phyloP scores from a whole-genome alignment of 2,888 invertebrate genomes.

The Serripes groenlandicus region DNA sequence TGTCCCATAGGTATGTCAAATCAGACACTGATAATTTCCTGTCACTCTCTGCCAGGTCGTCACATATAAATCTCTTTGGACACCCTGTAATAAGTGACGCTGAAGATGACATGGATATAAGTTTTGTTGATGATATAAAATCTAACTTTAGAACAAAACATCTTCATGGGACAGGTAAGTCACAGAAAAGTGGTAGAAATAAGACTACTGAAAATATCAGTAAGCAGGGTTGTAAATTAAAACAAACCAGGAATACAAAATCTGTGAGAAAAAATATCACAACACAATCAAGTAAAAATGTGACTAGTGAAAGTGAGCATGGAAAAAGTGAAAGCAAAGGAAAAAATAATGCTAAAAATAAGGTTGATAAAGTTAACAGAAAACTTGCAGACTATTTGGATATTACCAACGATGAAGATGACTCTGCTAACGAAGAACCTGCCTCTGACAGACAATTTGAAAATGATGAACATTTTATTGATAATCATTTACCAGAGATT shows the following conservation, averaged over 20 bases:
- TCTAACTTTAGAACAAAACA: not conserved
- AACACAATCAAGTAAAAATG: not conserved
- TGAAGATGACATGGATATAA: slow-evolving; percentile 44
- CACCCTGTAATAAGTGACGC: not conserved
- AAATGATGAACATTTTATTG: not conserved
- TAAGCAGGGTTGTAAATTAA: not conserved
- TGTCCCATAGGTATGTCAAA: not conserved
- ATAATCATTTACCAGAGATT: not conserved
- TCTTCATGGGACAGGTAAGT: not conserved
- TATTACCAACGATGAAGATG: not conserved
- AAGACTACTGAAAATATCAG: not conserved
- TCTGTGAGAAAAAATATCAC: slow-evolving; percentile 24
- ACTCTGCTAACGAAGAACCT: slow-evolving; percentile 5
- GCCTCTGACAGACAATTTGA: too few species aligned
- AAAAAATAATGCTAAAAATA: not conserved
- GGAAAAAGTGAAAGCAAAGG: slow-evolving; percentile 12
- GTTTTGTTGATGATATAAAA: slow-evolving; percentile 35
- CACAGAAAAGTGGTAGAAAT: not conserved
- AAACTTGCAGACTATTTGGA: slow-evolving; percentile 5
- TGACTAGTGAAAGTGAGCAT: slow-evolving; percentile 19
- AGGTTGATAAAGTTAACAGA: not conserved
- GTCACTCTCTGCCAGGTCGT: slow-evolving; percentile 26
- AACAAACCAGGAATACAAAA: slow-evolving; percentile 14
- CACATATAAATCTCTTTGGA: not conserved
- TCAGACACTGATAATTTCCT: slow-evolving; percentile 25